Evolutionary conservation across 53 echinoderm and acorn worm species (phyloP).

Genomic region (Luidia sarsii): DNA sequence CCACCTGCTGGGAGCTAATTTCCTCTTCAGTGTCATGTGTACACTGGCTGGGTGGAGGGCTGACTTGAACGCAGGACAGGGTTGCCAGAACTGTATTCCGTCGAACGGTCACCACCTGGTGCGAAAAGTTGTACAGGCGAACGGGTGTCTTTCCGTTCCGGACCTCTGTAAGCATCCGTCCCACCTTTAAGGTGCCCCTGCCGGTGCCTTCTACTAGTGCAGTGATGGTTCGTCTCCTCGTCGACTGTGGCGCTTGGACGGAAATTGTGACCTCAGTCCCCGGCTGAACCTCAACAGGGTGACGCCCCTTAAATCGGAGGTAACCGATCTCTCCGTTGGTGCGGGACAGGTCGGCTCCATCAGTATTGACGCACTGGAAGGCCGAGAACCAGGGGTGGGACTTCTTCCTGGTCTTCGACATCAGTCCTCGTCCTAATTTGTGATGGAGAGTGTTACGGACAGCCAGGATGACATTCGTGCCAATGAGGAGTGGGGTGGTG

Average conservation of each 20-base stretch:
- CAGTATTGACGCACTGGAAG: conserved; percentile 13
- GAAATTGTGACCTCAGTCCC: neutral
- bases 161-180: neutral
- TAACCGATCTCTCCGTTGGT: conserved; percentile 6
- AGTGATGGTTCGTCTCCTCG: neutral
- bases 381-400: conserved; percentile 12
- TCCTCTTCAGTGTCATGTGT: neutral
- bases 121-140: neutral
- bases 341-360: neutral
- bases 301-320: neutral
- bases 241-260: neutral
- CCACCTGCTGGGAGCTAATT: neutral
- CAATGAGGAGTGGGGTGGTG: neutral
- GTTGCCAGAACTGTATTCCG: neutral
- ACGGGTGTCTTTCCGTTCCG: neutral
- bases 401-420: neutral
- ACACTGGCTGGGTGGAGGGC: neutral
- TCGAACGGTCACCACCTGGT: neutral
- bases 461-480: neutral
- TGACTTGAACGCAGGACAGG: neutral
- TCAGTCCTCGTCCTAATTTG: neutral
- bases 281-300: neutral
- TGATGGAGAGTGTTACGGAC: neutral
- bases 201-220: neutral
- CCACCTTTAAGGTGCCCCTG: neutral